Conservation (phyloP, 2,888 invertebrate species). For the Candidula unifasciata region DNA sequence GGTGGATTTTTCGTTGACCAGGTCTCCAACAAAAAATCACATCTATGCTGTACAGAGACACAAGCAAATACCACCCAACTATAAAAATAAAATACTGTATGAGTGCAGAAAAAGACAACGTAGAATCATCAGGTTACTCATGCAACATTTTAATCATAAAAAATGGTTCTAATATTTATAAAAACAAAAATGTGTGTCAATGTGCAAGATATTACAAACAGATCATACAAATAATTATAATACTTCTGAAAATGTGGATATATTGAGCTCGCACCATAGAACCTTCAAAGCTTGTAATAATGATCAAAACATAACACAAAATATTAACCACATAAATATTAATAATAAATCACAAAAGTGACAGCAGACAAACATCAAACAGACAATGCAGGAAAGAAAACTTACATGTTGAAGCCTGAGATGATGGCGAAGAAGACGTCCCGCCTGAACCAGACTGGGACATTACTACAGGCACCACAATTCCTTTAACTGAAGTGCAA, state of each 20-base stretch:
- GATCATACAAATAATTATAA: background rate
- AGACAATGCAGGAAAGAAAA: background rate
- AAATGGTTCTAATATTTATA: no score
- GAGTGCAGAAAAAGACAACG: no score
- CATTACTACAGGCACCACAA: background rate
- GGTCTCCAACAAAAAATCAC: no score
- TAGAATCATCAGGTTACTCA: no score
- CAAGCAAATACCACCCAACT: no score
- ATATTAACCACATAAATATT: background rate
- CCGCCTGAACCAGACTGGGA: conserved; percentile 11
- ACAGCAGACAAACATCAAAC: background rate
- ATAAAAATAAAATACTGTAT: no score
- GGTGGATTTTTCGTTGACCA: no score
- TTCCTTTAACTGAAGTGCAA: background rate
- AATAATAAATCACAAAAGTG: background rate
- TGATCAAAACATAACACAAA: background rate
- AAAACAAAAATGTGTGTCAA: no score
- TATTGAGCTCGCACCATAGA: background rate
- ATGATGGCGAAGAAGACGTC: conserved; percentile 2
- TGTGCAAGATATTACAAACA: background rate
- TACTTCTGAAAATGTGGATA: background rate
- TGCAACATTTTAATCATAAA: no score
- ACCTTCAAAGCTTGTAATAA: background rate
- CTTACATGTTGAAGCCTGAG: background rate
- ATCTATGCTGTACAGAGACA: no score